Percentiles rank a stretch among this genome's conserved stretches.
These are phyloP conservation scores for Eristalinus sepulchralis DNA, from an alignment of 2,888 invertebrate genomes.

Conservation along the genomic window DNA sequence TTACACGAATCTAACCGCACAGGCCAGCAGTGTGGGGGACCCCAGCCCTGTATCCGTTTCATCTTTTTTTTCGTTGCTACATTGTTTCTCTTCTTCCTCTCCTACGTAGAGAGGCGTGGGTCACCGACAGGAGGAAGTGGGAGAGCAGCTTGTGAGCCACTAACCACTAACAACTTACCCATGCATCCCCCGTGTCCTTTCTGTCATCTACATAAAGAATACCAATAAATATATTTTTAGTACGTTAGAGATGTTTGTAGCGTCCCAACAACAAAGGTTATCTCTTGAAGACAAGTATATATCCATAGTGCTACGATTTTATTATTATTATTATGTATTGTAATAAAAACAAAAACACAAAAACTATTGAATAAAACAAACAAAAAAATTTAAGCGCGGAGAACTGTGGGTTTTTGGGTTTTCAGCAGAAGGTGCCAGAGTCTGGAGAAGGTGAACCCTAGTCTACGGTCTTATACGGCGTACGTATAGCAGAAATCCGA, in stretches of 20 bases:
- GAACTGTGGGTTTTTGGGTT: not conserved
- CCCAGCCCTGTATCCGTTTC: slow-evolving; percentile 20
- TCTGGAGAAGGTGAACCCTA: too few species aligned
- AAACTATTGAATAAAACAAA: slow-evolving; percentile 42
- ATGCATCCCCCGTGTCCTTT: slow-evolving; percentile 16
- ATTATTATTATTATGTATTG: slow-evolving; percentile 59
- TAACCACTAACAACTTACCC: too few species aligned
- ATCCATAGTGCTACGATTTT: slow-evolving; percentile 47
- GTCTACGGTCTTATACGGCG: too few species aligned
- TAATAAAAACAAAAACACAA: slow-evolving; percentile 58
- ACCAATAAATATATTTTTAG: slow-evolving; percentile 56
- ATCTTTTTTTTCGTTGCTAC: slow-evolving; percentile 5
- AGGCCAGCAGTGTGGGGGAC: slow-evolving; percentile 13
- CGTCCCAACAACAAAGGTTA: slow-evolving; percentile 33
- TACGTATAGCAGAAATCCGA: too few species aligned
- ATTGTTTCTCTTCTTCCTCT: not conserved
- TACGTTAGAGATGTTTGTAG: slow-evolving; percentile 60
- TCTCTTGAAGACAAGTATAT: slow-evolving; percentile 19
- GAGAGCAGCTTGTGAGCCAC: not conserved
- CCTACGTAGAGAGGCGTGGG: not conserved
- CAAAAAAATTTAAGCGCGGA: not conserved
- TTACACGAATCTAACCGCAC: not conserved
- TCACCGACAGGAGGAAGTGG: not conserved
- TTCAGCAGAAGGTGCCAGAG: too few species aligned
- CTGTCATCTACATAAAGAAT: slow-evolving; percentile 39